Percentiles rank a stretch among this genome's conserved stretches.
Evolutionary conservation across 2,113 vertebrate species (phyloP).

Genomic region (Proterorhinus semilunaris): DNA sequence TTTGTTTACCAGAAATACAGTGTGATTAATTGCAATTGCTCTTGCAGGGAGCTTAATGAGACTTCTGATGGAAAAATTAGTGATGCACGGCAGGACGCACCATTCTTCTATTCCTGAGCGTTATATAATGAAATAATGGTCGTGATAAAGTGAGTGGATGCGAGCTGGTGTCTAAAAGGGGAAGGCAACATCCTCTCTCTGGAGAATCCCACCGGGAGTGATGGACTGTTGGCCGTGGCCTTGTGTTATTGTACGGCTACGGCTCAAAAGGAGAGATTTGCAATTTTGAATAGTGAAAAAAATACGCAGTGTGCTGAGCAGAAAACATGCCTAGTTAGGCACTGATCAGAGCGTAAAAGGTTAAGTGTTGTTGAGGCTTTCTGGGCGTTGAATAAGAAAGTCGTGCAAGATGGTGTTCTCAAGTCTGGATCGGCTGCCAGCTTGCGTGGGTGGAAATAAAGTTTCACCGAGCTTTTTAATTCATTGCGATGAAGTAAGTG

Average conservation of each 20-base stretch:
- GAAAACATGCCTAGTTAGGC: constrained; percentile 1
- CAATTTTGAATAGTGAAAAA: constrained; percentile 4
- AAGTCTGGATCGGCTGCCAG: too few relatives aligned
- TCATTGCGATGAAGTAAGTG: too few relatives aligned
- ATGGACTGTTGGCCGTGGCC: neutral
- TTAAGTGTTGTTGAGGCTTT: neutral
- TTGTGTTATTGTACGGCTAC: neutral
- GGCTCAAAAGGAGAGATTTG: constrained; percentile 2
- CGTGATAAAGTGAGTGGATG: constrained; percentile 26
- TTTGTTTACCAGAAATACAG: constrained; percentile 47
- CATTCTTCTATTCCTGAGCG: constrained; percentile 37
- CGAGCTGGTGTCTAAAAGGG: constrained; percentile 11
- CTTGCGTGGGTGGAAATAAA: too few relatives aligned
- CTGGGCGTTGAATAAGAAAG: too few relatives aligned
- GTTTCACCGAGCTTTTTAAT: too few relatives aligned
- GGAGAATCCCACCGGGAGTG: neutral
- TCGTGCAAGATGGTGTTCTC: too few relatives aligned
- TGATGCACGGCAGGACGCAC: constrained; percentile 42
- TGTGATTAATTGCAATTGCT: constrained; percentile 38
- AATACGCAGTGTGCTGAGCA: constrained; percentile 30
- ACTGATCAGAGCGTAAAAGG: constrained; percentile 15
- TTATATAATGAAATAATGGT: constrained; percentile 41
- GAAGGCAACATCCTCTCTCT: neutral
- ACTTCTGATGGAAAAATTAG: constrained; percentile 51
- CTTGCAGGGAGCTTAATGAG: constrained; percentile 42